These are phyloP conservation scores for Myioborus melanocephalus DNA, from an alignment of 2,797 vertebrate species.

Conservation along the genomic window DNA sequence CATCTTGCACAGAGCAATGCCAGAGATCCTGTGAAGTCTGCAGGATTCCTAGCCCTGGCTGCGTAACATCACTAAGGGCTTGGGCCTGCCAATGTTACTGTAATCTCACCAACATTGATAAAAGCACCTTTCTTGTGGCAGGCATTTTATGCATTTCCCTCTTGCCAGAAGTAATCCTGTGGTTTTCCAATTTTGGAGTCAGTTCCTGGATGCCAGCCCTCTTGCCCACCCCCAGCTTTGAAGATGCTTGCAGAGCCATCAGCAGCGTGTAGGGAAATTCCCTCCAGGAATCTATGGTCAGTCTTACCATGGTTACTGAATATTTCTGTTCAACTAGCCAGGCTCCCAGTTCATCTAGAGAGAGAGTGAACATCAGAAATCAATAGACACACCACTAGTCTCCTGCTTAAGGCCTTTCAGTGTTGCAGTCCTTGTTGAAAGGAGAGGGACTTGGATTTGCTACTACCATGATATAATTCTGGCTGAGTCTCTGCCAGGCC, in stretches of 20 bases:
- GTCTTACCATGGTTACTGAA: neutral
- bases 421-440: neutral
- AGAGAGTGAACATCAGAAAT: neutral
- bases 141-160: neutral
- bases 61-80: neutral
- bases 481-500: neutral
- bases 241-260: neutral
- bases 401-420: neutral
- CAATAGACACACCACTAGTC: fast-evolving
- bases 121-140: neutral
- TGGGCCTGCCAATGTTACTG: neutral
- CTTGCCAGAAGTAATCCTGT: neutral
- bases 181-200: neutral
- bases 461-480: neutral
- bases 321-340: neutral
- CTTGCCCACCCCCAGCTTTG: neutral
- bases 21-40: neutral
- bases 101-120: neutral
- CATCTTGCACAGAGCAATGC: neutral
- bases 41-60: neutral
- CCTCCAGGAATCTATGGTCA: neutral
- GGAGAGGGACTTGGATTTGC: neutral
- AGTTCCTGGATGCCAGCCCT: neutral
- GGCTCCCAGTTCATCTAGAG: neutral
- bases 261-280: neutral